Evolutionary conservation across 2,797 vertebrate genomes (phyloP).

Genomic region (Kryptolebias ocellatus): DNA sequence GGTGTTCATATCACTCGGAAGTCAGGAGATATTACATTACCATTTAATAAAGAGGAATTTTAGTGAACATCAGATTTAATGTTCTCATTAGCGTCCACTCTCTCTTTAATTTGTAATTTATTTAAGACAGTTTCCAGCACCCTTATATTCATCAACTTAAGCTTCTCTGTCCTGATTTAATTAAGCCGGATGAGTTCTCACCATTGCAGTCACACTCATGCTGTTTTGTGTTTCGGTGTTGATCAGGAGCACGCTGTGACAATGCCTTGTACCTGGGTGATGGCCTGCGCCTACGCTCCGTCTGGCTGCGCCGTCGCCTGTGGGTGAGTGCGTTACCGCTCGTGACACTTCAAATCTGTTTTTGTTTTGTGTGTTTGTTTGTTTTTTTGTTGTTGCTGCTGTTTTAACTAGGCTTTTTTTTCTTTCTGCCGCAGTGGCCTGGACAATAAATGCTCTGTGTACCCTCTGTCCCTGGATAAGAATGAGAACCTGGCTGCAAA

Average conservation of each 20-base stretch:
- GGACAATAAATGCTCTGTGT: conserved; percentile 99
- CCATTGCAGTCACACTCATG: conserved; percentile 16
- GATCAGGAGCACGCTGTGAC: conserved; percentile 95
- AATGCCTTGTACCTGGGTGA: conserved; percentile 99
- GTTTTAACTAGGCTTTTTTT: background rate
- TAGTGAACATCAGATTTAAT: background rate
- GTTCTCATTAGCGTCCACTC: background rate
- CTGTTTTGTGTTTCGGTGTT: conserved; percentile 56
- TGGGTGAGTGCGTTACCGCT: conserved; percentile 85
- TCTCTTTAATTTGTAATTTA: background rate
- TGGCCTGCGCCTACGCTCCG: conserved; percentile 96
- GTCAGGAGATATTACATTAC: background rate
- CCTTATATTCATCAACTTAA: background rate
- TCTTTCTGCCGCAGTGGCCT: conserved; percentile 83
- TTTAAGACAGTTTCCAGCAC: background rate
- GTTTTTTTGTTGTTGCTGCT: background rate
- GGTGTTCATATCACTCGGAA: background rate
- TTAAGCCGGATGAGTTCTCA: conserved; percentile 37
- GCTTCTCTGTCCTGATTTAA: conserved; percentile 29
- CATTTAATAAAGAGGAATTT: too few relatives aligned
- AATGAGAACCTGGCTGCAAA: conserved; percentile 98
- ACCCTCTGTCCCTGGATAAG: conserved; percentile 97
- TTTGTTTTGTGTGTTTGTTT: background rate
- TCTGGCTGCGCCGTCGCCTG: conserved; percentile 98
- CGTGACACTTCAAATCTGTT: background rate